Percentiles rank a stretch among this genome's conserved stretches.
Conservation (phyloP, 2,113 vertebrate species). For the Ameiurus melas region DNA sequence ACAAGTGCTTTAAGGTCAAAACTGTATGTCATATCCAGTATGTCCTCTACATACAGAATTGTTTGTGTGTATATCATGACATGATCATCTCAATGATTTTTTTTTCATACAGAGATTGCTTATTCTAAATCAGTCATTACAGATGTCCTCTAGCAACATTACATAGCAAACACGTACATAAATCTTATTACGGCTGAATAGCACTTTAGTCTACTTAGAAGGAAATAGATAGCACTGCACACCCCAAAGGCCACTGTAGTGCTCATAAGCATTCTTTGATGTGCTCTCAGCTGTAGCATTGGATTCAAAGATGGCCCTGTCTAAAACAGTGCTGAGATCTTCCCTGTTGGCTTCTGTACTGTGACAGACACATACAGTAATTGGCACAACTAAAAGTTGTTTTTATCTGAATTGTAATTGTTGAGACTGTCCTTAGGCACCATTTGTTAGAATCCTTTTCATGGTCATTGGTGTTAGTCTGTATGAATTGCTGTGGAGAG, state of each 20-base stretch:
- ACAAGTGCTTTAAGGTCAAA: too few species aligned
- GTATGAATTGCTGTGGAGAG: background rate
- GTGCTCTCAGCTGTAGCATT: background rate
- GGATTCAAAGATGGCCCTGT: background rate
- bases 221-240: background rate
- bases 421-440: background rate
- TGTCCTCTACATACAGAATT: too few species aligned
- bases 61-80: too few species aligned
- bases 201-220: background rate
- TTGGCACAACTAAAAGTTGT: background rate
- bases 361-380: background rate
- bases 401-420: background rate
- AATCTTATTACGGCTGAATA: background rate
- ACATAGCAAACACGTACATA: background rate
- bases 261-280: background rate
- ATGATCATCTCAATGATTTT: too few species aligned
- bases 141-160: background rate
- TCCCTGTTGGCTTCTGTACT: background rate
- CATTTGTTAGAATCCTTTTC: background rate
- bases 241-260: background rate
- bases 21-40: too few species aligned
- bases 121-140: background rate
- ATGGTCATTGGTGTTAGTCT: background rate
- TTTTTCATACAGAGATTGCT: too few species aligned
- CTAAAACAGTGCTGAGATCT: background rate